Evolutionary conservation across 2,113 vertebrate species (phyloP), one percentile per base, ranked within the genome.

Genomic region (Holacanthus passer): DNA sequence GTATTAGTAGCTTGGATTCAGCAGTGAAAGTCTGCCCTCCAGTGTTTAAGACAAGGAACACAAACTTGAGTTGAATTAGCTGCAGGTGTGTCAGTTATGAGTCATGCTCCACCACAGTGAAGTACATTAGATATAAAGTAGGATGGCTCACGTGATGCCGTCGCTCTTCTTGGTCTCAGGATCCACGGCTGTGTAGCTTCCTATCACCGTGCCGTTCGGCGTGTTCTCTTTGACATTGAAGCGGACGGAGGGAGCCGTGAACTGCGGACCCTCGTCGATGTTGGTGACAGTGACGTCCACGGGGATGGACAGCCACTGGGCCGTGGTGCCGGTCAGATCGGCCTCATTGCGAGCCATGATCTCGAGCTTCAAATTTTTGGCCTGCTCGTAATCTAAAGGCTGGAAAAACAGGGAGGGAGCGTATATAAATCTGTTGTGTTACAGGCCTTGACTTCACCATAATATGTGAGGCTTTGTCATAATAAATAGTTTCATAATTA

Each of bases 231-330:
- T 94, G 67, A 97, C 92, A 0, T 39, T 84, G 20, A 96, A 39
- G 39, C 81, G 48, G 50, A 96, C 48, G 0, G 88, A 85, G 1
- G 91, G 92, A 1, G 96, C 94, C 0, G 88, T 84, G 62, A 97
- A 99, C 75, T 96, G 93, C 0, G 97, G 98, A 0, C 97, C 97
- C 86, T 99, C 97, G 9, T 98, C 96, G 0, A 90, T 7, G 32
- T 98, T 52, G 75, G 45, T 62, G 27, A 99, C 89, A 0, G 82
- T 70, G 27, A 99, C 88, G 0, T 89, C 85, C 65, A 98, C 95
- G 2, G 93, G 92, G 65, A 94, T 56, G 7, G 95, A 94, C 16
- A 81, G 65, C 95, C 95, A 96, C 2, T 87, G 37, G 31, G 92
- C 60, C 0, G 52, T 79, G 45, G 87, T 91, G 65, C 94, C 91